Conservation (phyloP, 1,140 invertebrate genomes). For the Caenorhabditis remanei region DNA sequence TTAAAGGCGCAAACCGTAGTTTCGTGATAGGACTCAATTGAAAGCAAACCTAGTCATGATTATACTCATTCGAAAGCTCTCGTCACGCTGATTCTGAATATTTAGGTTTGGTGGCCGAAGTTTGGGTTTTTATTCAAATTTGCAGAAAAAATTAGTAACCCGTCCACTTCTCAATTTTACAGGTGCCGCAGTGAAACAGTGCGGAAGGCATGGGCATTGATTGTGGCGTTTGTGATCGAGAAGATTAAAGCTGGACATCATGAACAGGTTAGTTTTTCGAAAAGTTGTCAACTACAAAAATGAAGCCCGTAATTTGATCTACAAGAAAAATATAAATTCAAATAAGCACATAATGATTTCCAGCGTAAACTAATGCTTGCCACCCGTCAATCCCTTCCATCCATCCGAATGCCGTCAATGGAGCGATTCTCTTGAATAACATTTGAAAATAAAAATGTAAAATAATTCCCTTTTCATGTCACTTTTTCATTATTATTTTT, state of each 20-base stretch:
- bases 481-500: background rate
- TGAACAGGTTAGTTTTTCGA: constrained; percentile 67
- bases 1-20: no score
- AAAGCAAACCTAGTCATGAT: no score
- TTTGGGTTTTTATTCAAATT: no score
- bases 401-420: background rate
- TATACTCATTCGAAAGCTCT: no score
- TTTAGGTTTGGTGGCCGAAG: background rate
- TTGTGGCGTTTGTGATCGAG: constrained; percentile 77
- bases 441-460: background rate
- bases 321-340: background rate
- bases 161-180: background rate
- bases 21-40: no score
- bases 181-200: constrained; percentile 70
- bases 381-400: constrained; percentile 15
- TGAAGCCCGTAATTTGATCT: background rate
- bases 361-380: constrained; percentile 38
- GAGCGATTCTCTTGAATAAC: background rate
- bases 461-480: background rate
- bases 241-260: constrained; percentile 77
- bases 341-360: background rate
- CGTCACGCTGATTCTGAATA: no score
- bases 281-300: background rate
- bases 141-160: no score
- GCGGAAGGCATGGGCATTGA: constrained; percentile 72